Evolutionary conservation across 2,888 invertebrate genomes (phyloP).

Genomic region (Tachina lurida): DNA sequence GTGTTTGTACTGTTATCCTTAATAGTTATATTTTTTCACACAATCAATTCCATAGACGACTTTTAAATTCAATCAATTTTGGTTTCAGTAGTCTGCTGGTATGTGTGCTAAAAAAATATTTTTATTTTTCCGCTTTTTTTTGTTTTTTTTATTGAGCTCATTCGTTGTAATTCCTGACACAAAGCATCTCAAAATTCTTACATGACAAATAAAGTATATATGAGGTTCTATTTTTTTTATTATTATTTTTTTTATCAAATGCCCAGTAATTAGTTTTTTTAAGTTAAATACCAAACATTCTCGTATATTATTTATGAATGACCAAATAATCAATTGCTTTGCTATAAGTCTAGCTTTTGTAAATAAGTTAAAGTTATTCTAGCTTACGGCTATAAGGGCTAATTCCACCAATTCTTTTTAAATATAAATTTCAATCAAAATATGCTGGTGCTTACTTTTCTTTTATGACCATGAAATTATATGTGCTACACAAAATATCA

Average conservation of each 20-base stretch:
- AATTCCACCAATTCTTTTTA: no score
- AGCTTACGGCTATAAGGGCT: no score
- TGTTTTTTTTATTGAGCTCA: conserved; percentile 28
- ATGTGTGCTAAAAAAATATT: background rate
- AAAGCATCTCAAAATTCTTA: conserved; percentile 50
- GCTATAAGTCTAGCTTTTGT: no score
- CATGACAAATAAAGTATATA: background rate
- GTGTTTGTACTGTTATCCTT: background rate
- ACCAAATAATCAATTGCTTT: no score
- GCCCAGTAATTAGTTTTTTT: background rate
- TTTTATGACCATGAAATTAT: background rate
- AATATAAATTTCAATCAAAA: no score
- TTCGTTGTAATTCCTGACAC: conserved; percentile 55
- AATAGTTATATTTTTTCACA: background rate
- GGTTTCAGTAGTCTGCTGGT: conserved; percentile 20
- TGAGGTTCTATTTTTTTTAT: background rate
- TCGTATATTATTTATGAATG: no score
- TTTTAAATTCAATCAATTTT: conserved; percentile 49
- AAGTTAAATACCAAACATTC: no score
- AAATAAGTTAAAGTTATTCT: no score
- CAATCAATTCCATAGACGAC: conserved; percentile 58
- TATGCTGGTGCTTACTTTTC: background rate
- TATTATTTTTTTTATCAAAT: background rate
- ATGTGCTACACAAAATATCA: background rate
- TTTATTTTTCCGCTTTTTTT: background rate